A percentile compares a stretch with the other conserved stretches of the same genome.
These are phyloP conservation scores for Drosophila ananassae DNA, from an alignment of 1,140 invertebrate genomes.

Conservation along the genomic window DNA sequence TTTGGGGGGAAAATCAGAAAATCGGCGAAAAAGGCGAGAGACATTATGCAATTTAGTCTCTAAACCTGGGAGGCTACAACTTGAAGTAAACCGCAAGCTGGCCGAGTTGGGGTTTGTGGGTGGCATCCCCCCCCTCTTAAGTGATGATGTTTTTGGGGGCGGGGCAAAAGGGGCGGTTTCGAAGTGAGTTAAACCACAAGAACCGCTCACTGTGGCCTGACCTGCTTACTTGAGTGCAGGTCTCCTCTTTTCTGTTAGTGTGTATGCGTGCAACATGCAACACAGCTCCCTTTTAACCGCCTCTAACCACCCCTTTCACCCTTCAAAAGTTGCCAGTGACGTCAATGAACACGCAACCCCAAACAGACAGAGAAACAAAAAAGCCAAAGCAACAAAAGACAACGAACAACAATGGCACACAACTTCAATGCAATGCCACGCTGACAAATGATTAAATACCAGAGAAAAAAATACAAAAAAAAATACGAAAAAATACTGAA, in stretches of 20 bases:
- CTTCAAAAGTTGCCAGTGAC: constrained; percentile 48
- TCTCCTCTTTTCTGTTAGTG: constrained; percentile 15
- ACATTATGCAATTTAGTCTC: constrained; percentile 4
- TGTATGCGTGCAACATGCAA: constrained; percentile 76
- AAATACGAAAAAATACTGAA: constrained; percentile 5
- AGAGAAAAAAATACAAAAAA: constrained; percentile 10
- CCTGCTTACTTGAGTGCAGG: constrained; percentile 74
- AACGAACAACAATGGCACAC: constrained; percentile 12
- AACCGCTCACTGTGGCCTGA: constrained; percentile 71
- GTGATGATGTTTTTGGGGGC: neutral
- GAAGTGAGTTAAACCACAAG: constrained; percentile 62
- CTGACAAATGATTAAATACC: constrained; percentile 71
- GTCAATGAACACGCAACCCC: constrained; percentile 72
- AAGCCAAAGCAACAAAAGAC: constrained; percentile 27
- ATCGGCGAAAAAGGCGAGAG: constrained; percentile 36
- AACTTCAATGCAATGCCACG: constrained; percentile 48
- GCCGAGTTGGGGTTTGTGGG: constrained; percentile 34
- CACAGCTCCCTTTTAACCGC: constrained; percentile 2
- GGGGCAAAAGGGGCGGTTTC: constrained; percentile 17
- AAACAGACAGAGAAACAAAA: constrained; percentile 37
- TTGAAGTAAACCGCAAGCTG: constrained; percentile 62
- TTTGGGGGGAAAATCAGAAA: constrained; percentile 28
- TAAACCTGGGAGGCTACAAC: constrained; percentile 32
- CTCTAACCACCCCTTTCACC: no score
- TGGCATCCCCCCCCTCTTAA: neutral